Percentiles rank a stretch among this genome's conserved stretches.
Conservation (phyloP, 2,888 invertebrate genomes). For the Glyphotaelius pellucidus region DNA sequence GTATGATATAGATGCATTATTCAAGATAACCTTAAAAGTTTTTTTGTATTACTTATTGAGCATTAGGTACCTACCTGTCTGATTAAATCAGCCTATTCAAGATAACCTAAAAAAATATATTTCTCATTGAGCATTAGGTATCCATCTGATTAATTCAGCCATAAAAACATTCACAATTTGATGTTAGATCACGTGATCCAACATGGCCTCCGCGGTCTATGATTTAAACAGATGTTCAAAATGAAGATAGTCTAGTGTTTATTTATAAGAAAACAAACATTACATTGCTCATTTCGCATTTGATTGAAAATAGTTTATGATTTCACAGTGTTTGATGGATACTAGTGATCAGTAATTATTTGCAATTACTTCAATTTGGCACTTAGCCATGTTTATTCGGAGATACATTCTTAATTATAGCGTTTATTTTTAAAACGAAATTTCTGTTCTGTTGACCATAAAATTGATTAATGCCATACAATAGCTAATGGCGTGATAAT, state of each 20-base stretch:
- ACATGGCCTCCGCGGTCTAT: background rate
- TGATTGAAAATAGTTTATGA: background rate
- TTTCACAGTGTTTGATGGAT: background rate
- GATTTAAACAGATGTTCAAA: background rate
- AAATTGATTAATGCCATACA: no score
- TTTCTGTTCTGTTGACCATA: no score
- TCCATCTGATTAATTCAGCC: no score
- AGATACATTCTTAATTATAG: background rate
- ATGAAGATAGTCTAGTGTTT: background rate
- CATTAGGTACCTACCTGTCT: no score
- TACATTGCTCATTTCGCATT: background rate
- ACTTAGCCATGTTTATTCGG: background rate
- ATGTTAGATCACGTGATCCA: background rate
- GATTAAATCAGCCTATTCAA: no score
- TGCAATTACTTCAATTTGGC: background rate
- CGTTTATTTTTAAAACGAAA: background rate
- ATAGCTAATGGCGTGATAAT: no score
- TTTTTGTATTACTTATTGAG: no score
- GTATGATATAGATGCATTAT: no score
- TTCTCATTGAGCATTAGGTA: no score
- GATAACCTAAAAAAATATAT: no score
- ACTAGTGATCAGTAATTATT: background rate
- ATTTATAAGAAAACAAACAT: background rate
- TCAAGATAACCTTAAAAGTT: no score
- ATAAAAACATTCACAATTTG: background rate